phyloP scores from a whole-genome alignment of 2,888 invertebrate species.

The Xiphydria camelus region DNA sequence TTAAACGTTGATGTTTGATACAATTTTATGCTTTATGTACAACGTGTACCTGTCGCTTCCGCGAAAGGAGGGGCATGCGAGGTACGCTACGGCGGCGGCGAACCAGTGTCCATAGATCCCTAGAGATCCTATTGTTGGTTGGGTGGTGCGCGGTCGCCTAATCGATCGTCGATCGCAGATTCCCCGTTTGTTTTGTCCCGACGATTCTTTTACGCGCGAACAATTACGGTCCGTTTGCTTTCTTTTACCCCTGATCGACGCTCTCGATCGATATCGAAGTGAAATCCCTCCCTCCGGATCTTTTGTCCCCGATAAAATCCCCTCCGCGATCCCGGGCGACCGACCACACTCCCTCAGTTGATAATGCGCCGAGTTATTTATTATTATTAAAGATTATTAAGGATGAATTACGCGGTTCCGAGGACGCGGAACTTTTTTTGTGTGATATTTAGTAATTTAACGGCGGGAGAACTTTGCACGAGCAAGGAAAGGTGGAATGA shows the following conservation, averaged over 20 bases:
- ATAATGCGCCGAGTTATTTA: conserved; percentile 6
- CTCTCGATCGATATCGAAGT: too few relatives aligned
- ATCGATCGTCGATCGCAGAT: too few relatives aligned
- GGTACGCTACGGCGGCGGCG: conserved; percentile 1
- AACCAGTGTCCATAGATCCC: conserved; percentile 9
- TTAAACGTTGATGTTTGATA: conserved; percentile 8
- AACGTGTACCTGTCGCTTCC: conserved; percentile 17
- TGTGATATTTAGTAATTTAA: conserved; percentile 50
- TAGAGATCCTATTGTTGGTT: conserved; percentile 7
- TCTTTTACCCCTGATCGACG: too few relatives aligned
- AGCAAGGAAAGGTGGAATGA: conserved; percentile 7
- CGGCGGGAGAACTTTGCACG: conserved; percentile 22
- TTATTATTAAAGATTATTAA: conserved; percentile 23
- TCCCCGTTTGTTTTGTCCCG: too few relatives aligned
- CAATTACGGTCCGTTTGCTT: too few relatives aligned
- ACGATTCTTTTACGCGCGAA: too few relatives aligned
- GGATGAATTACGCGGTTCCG: conserved; percentile 18
- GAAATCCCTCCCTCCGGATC: too few relatives aligned
- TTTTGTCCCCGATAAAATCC: too few relatives aligned
- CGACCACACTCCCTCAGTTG: conserved; percentile 7
- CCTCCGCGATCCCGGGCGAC: not conserved
- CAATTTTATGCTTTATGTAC: conserved; percentile 8
- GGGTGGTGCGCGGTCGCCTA: conserved; percentile 6
- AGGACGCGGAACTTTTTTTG: conserved; percentile 30
- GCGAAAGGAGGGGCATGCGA: conserved; percentile 4